Evolutionary conservation across 2,797 vertebrate genomes (phyloP), one percentile per base, ranked within the genome.

Genomic region (Aeoliscus strigatus): DNA sequence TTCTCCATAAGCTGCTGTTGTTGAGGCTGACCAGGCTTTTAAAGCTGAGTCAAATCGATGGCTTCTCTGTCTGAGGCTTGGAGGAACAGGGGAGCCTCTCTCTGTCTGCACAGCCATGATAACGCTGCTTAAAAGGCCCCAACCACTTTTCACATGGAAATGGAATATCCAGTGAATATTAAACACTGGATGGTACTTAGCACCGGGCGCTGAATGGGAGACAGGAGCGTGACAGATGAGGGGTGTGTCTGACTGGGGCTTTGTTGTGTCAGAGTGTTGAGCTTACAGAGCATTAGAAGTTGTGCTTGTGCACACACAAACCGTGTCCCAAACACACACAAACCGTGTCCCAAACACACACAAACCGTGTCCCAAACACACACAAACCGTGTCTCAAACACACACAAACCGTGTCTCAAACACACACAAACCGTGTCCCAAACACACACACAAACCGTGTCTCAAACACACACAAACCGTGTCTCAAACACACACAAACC

Each of bases 31-130:
- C 55, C 66, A 43, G 68, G 79, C 79, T 81, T 83, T 84, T 81
- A 83, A 78, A 68, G 35, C 62, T 66, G 81, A 73, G 70, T 81
- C 69, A 75, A 85, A 85, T 86, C 82, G 62, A 86, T 83, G 81
- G 70, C 54, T 57, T 51, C 56, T 55, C 59, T 38, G 45, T 71
- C 72, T 70, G 49, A 51, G 45, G 35, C 51, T 44, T 59, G 65
- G 66, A 63, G 60, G 78, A 70, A 66, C 51, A 25, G 52, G 39
- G 43, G 60, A 40, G 38, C 56, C 43, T 59, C 47, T 33, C 60
- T 62, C 49, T 69, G 61, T 73, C 79, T 85, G 81, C 54, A 44
- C 60, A n/a, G 70, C 66, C 51, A 51, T 6, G 79, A 83, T 85
- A 82, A 79, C 71, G 8, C 51, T 39, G 56, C 65, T 80, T 67